Percentiles rank a stretch among this genome's conserved stretches.
These are phyloP conservation scores for Clusia tigrina DNA, from an alignment of 2,888 invertebrate species.

Conservation along the genomic window DNA sequence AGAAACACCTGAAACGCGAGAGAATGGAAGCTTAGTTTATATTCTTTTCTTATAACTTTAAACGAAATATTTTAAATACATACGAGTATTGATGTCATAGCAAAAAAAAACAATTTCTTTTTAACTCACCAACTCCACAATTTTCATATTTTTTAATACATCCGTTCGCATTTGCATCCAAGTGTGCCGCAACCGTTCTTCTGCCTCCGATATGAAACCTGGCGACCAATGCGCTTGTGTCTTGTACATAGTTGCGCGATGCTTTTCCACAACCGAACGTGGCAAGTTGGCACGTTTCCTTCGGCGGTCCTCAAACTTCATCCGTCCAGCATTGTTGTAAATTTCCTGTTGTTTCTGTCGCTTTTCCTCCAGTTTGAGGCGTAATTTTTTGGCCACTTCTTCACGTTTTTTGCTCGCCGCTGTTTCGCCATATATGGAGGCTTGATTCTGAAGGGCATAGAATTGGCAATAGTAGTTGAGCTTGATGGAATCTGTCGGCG, in stretches of 20 bases:
- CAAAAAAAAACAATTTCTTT: too few species aligned
- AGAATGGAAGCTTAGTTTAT: not conserved
- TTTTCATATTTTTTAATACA: constrained; percentile 45
- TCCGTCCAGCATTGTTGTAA: constrained; percentile 27
- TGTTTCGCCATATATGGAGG: constrained; percentile 73
- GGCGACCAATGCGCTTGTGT: constrained; percentile 54
- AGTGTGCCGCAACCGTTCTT: constrained; percentile 71
- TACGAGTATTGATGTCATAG: too few species aligned
- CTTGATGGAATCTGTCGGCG: constrained; percentile 66
- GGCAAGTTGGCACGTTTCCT: constrained; percentile 59
- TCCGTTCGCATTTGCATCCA: constrained; percentile 53
- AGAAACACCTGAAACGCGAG: constrained; percentile 49
- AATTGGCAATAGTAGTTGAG: constrained; percentile 72
- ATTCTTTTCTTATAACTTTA: too few species aligned
- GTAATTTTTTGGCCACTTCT: constrained; percentile 74
- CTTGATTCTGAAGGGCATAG: constrained; percentile 76
- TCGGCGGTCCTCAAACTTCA: constrained; percentile 40
- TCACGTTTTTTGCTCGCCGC: constrained; percentile 80
- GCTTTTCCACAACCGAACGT: constrained; percentile 64
- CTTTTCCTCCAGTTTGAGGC: constrained; percentile 69
- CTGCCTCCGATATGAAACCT: constrained; percentile 65
- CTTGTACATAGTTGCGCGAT: constrained; percentile 42
- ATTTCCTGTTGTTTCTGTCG: constrained; percentile 49
- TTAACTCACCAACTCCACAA: constrained; percentile 52
- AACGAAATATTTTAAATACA: too few species aligned